phyloP scores from a whole-genome alignment of 2,113 vertebrate genomes.

The Carettochelys insculpta region DNA sequence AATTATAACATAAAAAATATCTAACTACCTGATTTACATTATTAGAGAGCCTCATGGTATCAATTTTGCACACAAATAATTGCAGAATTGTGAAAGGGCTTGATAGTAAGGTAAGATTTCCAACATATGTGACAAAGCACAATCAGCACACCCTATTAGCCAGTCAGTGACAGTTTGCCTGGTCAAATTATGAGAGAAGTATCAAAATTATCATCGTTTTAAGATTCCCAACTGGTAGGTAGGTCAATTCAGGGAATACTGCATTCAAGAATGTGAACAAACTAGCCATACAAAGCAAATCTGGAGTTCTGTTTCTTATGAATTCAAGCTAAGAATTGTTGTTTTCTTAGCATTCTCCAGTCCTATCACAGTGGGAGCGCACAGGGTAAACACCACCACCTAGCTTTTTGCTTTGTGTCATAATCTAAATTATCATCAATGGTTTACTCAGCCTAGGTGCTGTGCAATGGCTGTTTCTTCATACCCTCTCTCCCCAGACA shows the following conservation, averaged over 20 bases:
- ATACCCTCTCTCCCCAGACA: not conserved
- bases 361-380: not conserved
- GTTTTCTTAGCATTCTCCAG: not conserved
- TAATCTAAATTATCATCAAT: not conserved
- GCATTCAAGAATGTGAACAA: not conserved
- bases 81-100: not conserved
- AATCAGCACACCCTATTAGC: accelerated
- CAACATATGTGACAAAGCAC: not conserved
- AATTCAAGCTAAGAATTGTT: not conserved
- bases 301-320: not conserved
- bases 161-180: not conserved
- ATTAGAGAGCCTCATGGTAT: not conserved
- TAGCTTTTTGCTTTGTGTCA: not conserved
- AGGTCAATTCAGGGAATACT: not conserved
- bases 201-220: not conserved
- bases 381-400: not conserved
- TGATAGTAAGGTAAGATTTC: not conserved
- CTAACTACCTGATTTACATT: not conserved
- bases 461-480: not conserved
- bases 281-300: not conserved
- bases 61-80: not conserved
- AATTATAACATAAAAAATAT: not conserved
- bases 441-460: not conserved
- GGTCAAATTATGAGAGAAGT: not conserved
- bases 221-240: not conserved